A percentile compares a stretch with the other conserved stretches of the same genome.
Evolutionary conservation across 2,888 invertebrate genomes (phyloP).

Genomic region (Altica lythri): DNA sequence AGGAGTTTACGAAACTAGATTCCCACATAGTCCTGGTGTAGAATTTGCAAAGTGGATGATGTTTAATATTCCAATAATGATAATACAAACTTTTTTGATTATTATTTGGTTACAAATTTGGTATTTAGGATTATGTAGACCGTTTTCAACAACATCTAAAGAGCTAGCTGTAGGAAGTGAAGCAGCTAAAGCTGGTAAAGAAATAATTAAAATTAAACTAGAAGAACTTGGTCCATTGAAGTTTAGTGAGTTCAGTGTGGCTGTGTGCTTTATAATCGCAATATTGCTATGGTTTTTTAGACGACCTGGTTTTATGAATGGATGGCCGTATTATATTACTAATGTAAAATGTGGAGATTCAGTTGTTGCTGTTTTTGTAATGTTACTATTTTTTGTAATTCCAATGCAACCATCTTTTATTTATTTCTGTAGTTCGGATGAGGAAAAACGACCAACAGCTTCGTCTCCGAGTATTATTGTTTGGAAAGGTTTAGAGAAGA

Average conservation of each 20-base stretch:
- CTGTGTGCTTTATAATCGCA: constrained; percentile 73
- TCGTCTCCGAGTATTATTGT: constrained; percentile 74
- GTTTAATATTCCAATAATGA: constrained; percentile 82
- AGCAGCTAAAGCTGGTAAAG: constrained; percentile 69
- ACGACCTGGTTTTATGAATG: constrained; percentile 82
- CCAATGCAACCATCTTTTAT: constrained; percentile 81
- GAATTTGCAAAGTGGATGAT: constrained; percentile 87
- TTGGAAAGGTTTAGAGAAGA: constrained; percentile 85
- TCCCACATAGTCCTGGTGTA: constrained; percentile 61
- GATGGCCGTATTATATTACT: constrained; percentile 78
- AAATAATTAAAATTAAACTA: constrained; percentile 76
- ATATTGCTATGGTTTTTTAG: constrained; percentile 88
- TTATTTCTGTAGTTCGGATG: constrained; percentile 65
- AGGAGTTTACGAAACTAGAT: constrained; percentile 61
- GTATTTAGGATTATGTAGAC: constrained; percentile 74
- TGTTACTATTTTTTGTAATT: constrained; percentile 79
- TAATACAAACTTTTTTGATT: constrained; percentile 74
- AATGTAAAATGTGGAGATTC: constrained; percentile 71
- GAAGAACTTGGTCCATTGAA: constrained; percentile 76
- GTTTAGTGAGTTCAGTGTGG: constrained; percentile 76
- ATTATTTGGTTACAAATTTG: constrained; percentile 80
- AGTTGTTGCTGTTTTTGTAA: constrained; percentile 80
- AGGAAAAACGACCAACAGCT: constrained; percentile 64
- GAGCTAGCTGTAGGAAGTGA: constrained; percentile 48
- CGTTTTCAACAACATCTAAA: constrained; percentile 50